These are phyloP conservation scores for Indicator maculatus DNA, from an alignment of 2,113 vertebrate genomes.

Conservation along the genomic window DNA sequence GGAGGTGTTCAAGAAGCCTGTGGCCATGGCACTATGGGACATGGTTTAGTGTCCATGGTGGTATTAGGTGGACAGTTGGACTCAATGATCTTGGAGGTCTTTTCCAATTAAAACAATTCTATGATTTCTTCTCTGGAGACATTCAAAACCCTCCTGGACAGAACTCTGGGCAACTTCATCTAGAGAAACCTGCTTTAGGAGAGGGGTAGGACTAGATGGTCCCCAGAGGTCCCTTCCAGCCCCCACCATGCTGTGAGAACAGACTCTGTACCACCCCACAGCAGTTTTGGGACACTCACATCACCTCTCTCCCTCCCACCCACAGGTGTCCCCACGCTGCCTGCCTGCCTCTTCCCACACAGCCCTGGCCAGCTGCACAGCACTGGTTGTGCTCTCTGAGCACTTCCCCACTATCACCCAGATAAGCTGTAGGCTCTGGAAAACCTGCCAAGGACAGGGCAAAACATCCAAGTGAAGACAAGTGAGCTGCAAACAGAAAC, in stretches of 20 bases:
- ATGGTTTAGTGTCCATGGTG: too few species aligned
- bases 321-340: fast-evolving
- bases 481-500: not conserved
- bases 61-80: too few species aligned
- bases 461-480: not conserved
- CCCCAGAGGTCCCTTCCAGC: too few species aligned
- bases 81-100: too few species aligned
- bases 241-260: not conserved
- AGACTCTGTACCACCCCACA: fast-evolving
- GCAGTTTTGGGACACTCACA: not conserved
- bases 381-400: not conserved
- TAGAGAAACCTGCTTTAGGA: too few species aligned
- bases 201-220: too few species aligned
- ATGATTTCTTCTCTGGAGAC: too few species aligned
- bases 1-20: too few species aligned
- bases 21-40: too few species aligned
- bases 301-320: not conserved
- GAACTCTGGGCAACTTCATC: too few species aligned
- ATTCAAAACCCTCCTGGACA: too few species aligned
- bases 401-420: not conserved
- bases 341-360: not conserved
- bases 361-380: not conserved
- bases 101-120: too few species aligned
- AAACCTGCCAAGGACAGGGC: not conserved
- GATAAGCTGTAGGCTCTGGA: not conserved